phyloP scores from a whole-genome alignment of 2,888 invertebrate species.

The Zelleria hepariella region DNA sequence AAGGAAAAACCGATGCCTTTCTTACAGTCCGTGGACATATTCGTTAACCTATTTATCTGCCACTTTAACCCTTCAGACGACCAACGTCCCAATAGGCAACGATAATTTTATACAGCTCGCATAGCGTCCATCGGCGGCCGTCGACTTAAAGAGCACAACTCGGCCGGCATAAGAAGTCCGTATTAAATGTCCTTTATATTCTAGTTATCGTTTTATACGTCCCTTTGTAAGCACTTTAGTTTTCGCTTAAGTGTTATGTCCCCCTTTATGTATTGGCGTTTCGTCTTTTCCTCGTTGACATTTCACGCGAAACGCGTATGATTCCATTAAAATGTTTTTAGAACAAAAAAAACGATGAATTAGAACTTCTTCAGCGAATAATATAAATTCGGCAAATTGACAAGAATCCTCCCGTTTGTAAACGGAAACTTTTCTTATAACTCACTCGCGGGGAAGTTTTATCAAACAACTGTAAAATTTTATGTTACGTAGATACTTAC shows the following conservation, averaged over 20 bases:
- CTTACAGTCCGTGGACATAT: too few species aligned
- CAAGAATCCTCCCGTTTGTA: background rate
- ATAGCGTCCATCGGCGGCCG: slow-evolving; percentile 6
- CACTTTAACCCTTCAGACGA: slow-evolving; percentile 1
- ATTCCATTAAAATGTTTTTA: background rate
- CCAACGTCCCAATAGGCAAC: slow-evolving; percentile 10
- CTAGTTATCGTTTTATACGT: background rate
- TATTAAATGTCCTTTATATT: background rate
- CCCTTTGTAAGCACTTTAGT: background rate
- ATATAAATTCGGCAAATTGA: background rate
- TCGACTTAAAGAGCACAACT: background rate
- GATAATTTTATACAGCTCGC: slow-evolving; percentile 18
- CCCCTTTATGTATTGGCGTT: background rate
- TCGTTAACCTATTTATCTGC: slow-evolving; percentile 3
- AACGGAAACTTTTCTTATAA: background rate
- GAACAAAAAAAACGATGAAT: background rate
- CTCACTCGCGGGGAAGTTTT: background rate
- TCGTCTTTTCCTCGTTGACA: too few species aligned
- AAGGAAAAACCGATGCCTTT: too few species aligned
- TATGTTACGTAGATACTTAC: background rate
- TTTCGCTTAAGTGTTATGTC: background rate
- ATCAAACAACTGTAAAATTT: slow-evolving; percentile 6
- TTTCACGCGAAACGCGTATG: too few species aligned
- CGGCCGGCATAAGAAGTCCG: background rate
- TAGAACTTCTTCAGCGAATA: background rate